A percentile compares a stretch with the other conserved stretches of the same genome.
Evolutionary conservation across 64 coral and sea anemone genomes (phyloP).

Genomic region (Montipora foliosa): DNA sequence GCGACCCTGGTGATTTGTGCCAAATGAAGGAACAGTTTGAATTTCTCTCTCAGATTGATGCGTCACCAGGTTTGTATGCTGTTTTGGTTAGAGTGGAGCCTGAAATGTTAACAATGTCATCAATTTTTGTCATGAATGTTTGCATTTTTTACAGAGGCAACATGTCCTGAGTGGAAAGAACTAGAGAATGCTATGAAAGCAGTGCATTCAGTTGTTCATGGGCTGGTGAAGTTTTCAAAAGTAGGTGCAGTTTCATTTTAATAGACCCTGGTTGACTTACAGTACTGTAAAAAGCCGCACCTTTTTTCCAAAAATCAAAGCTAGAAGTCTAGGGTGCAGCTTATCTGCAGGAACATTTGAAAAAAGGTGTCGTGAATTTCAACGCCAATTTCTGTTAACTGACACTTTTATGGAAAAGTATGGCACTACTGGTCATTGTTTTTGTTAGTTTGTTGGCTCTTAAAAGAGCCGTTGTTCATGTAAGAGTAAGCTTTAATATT

Average conservation of each 20-base stretch:
- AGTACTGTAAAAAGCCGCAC: neutral
- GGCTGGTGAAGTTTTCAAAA: conserved; percentile 92
- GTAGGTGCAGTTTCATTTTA: conserved; percentile 33
- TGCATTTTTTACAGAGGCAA: conserved; percentile 68
- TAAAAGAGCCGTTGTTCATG: too few species aligned
- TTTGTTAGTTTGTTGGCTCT: too few species aligned
- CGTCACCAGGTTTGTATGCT: conserved; percentile 82
- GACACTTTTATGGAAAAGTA: too few species aligned
- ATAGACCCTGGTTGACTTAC: neutral
- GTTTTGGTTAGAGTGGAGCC: neutral
- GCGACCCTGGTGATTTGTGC: conserved; percentile 91
- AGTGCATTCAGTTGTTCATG: conserved; percentile 94
- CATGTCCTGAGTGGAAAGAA: conserved; percentile 83
- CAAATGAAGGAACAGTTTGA: conserved; percentile 90
- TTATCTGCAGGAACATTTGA: too few species aligned
- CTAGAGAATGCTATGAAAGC: conserved; percentile 88
- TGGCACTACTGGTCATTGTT: too few species aligned
- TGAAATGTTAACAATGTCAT: neutral
- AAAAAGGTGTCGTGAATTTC: too few species aligned
- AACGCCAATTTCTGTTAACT: too few species aligned
- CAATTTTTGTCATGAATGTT: neutral
- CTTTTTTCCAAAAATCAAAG: too few species aligned
- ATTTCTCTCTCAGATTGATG: conserved; percentile 92
- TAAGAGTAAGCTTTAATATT: too few species aligned
- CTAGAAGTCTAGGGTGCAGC: too few species aligned